Conservation (phyloP, 2,797 vertebrate species). For the Sphenodon punctatus region DNA sequence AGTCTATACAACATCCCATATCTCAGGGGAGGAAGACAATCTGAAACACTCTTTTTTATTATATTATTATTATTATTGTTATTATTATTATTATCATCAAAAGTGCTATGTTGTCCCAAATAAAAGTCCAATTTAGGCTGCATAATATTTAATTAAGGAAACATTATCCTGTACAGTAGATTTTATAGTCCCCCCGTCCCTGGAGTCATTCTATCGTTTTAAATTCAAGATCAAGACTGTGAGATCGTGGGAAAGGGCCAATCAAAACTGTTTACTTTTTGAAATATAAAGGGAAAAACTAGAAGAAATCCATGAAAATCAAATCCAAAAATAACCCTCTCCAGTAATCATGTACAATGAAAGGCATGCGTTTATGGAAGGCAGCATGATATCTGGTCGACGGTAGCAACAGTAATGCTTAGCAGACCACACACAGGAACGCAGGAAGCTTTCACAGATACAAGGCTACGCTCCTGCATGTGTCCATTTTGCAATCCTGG, state of each 20-base stretch:
- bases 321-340: constrained; percentile 26
- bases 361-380: not conserved
- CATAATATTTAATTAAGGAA: constrained; percentile 61
- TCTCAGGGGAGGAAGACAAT: constrained; percentile 54
- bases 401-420: no score
- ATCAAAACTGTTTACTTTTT: constrained; percentile 4
- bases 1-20: constrained; percentile 34
- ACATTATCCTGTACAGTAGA: constrained; percentile 40
- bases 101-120: constrained; percentile 59
- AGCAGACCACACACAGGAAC: fast-evolving
- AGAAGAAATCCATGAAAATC: constrained; percentile 21
- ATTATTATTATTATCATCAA: no score
- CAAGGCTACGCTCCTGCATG: no score
- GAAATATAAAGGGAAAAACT: not conserved
- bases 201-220: constrained; percentile 57
- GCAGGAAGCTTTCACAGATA: fast-evolving
- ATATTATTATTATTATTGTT: no score
- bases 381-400: fast-evolving
- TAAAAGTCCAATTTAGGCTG: constrained; percentile 56
- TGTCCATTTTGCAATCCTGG: fast-evolving
- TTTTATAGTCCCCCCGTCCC: constrained; percentile 57
- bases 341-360: fast-evolving
- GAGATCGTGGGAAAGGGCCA: constrained; percentile 53
- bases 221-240: constrained; percentile 41
- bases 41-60: constrained; percentile 63